A percentile compares a stretch with the other conserved stretches of the same genome.
Evolutionary conservation across 1,140 invertebrate species (phyloP).

Genomic region (Aphelenchoides avenae): DNA sequence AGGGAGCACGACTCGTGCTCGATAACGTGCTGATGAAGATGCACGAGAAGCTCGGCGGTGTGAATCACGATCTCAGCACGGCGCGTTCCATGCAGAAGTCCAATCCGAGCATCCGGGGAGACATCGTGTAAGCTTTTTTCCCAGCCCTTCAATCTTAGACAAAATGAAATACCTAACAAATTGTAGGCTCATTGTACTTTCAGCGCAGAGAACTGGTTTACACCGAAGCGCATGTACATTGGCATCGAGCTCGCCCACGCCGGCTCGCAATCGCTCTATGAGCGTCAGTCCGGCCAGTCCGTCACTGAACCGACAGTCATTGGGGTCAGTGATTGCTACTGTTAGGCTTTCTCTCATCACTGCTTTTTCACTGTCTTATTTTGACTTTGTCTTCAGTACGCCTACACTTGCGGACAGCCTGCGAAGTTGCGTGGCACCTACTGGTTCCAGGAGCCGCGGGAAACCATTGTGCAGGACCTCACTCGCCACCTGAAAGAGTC

Average conservation of each 20-base stretch:
- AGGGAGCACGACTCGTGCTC: constrained; percentile 6
- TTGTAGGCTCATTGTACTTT: constrained; percentile 2
- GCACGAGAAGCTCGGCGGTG: constrained; percentile 8
- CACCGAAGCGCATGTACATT: constrained; percentile 5
- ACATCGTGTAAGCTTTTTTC: constrained; percentile 1
- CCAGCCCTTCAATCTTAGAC: too few relatives aligned
- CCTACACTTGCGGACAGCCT: constrained; percentile 8
- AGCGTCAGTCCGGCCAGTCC: constrained; percentile 1
- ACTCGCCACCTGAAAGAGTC: not conserved
- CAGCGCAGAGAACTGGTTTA: constrained; percentile 6
- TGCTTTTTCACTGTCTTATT: not conserved
- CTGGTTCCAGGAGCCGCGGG: constrained; percentile 12
- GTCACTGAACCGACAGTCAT: constrained; percentile 2
- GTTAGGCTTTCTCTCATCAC: not conserved
- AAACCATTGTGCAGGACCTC: constrained; percentile 7
- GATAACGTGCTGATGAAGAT: constrained; percentile 18
- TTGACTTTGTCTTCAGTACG: constrained; percentile 12
- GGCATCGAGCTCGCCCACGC: constrained; percentile 10
- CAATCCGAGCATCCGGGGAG: not conserved
- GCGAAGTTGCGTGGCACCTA: constrained; percentile 6
- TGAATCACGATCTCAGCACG: constrained; percentile 5
- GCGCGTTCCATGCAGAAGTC: too few relatives aligned
- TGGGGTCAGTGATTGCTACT: constrained; percentile 13
- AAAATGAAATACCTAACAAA: not conserved
- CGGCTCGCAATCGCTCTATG: constrained; percentile 4